Conservation (phyloP, 2,113 vertebrate genomes). For the Amphilophus citrinellus region DNA sequence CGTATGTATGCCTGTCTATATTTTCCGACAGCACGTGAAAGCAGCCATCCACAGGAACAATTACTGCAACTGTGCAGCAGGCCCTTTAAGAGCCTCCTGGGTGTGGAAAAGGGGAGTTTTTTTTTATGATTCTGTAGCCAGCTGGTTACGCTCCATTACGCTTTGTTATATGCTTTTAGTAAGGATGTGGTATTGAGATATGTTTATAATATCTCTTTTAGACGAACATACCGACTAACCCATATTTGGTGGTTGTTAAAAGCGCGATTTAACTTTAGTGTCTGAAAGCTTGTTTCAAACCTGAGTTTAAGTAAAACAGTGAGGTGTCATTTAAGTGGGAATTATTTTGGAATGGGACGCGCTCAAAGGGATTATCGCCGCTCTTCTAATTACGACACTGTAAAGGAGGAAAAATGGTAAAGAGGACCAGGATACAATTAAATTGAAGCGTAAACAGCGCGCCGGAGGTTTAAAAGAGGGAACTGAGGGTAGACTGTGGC, state of each 20-base stretch:
- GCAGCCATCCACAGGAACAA: neutral
- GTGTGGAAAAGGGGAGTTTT: constrained; percentile 64
- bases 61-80: constrained; percentile 2
- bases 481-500: neutral
- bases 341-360: constrained; percentile 55
- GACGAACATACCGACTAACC: fast-evolving
- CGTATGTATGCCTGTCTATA: neutral
- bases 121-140: constrained; percentile 14
- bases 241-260: fast-evolving
- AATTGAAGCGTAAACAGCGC: neutral
- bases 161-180: neutral
- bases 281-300: neutral
- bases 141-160: constrained; percentile 42
- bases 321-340: neutral
- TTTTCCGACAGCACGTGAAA: neutral
- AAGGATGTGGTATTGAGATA: neutral
- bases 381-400: constrained; percentile 47
- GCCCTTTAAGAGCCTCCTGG: constrained; percentile 76
- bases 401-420: constrained; percentile 61
- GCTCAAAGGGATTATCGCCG: constrained; percentile 22
- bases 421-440: constrained; percentile 7
- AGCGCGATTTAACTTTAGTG: fast-evolving
- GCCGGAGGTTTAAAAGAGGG: neutral
- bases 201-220: neutral
- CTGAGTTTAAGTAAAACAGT: neutral